Evolutionary conservation across 2,113 vertebrate genomes (phyloP).

Genomic region (Cettia cetti): DNA sequence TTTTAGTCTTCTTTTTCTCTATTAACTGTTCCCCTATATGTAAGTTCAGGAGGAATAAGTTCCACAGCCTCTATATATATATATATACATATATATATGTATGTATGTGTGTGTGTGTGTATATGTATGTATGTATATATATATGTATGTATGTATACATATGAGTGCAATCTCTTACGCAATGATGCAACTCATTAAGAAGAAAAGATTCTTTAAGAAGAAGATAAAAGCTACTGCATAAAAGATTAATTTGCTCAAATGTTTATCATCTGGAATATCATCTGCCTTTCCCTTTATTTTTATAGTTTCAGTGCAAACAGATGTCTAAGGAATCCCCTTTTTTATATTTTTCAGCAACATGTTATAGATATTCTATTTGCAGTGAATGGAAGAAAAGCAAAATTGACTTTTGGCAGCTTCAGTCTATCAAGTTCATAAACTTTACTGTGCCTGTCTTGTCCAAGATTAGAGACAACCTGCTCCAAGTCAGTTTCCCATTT

Average conservation of each 20-base stretch:
- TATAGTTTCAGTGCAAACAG: constrained; percentile 62
- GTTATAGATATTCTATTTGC: constrained; percentile 63
- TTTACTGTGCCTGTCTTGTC: constrained; percentile 71
- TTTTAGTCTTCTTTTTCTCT: background rate
- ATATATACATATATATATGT: too few species aligned
- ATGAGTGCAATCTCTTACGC: constrained; percentile 20
- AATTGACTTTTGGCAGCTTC: constrained; percentile 69
- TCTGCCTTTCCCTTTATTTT: background rate
- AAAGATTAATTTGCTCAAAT: constrained; percentile 64
- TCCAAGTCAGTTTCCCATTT: constrained; percentile 79
- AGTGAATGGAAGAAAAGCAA: constrained; percentile 66
- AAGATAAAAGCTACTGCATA: constrained; percentile 57
- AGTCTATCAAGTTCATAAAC: constrained; percentile 77
- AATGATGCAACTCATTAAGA: constrained; percentile 28
- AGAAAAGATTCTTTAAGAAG: background rate
- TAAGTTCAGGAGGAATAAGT: background rate
- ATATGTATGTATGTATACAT: too few species aligned
- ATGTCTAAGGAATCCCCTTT: constrained; percentile 70
- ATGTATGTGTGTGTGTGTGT: too few species aligned
- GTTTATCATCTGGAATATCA: constrained; percentile 31
- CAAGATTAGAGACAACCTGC: constrained; percentile 73
- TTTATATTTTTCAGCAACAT: constrained; percentile 53
- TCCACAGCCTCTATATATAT: too few species aligned
- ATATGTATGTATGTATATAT: too few species aligned
- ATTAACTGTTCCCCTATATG: background rate